These are phyloP conservation scores for Chelonoidis abingdonii DNA, from an alignment of 2,113 vertebrate genomes.

Conservation along the genomic window DNA sequence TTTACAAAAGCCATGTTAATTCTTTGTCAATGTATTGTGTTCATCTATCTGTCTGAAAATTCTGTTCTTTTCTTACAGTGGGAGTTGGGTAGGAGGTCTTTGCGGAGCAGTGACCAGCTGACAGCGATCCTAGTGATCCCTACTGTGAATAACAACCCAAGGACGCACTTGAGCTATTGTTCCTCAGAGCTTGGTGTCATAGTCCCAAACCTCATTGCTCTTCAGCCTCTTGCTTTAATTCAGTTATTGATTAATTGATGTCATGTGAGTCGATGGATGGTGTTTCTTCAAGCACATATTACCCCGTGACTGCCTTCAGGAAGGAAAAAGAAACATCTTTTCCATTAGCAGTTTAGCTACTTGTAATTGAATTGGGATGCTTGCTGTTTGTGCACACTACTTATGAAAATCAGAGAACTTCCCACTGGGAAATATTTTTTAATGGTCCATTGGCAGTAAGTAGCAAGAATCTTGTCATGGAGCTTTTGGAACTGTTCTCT, in stretches of 20 bases:
- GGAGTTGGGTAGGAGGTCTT: neutral
- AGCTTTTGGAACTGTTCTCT: neutral
- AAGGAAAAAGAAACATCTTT: neutral
- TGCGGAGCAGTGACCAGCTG: neutral
- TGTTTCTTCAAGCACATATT: neutral
- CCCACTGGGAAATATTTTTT: neutral
- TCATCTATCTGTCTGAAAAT: neutral
- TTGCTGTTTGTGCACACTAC: neutral
- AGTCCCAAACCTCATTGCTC: neutral
- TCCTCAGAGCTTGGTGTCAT: neutral
- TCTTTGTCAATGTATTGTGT: neutral
- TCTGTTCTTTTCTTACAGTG: neutral
- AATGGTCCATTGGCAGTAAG: neutral
- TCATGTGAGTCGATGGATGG: neutral
- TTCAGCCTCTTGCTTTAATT: neutral
- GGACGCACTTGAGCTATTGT: neutral
- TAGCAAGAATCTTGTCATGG: neutral
- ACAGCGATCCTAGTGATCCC: neutral
- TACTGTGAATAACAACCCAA: neutral
- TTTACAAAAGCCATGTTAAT: neutral
- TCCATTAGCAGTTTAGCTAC: neutral
- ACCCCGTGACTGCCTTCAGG: neutral
- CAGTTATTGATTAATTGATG: neutral
- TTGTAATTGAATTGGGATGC: neutral
- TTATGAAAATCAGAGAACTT: neutral